These are phyloP conservation scores for Psittacula derbiana DNA, from an alignment of 2,797 vertebrate species.

Conservation along the genomic window DNA sequence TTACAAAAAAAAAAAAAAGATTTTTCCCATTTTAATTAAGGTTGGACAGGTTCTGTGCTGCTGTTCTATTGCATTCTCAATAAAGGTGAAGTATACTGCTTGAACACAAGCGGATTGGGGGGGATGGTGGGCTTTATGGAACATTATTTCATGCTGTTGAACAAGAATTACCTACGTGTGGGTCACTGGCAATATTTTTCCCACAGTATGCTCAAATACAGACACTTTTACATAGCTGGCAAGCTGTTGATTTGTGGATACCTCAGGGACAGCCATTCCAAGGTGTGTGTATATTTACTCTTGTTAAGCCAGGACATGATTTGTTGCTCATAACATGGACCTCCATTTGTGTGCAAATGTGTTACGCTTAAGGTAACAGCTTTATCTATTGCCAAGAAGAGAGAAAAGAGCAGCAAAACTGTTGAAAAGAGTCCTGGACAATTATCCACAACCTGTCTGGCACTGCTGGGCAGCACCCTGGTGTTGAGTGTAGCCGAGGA, in stretches of 20 bases:
- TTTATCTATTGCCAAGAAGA: neutral
- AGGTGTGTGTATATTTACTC: neutral
- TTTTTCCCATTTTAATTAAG: neutral
- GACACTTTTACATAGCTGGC: neutral
- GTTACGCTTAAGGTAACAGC: neutral
- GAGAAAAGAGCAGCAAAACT: neutral
- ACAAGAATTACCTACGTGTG: neutral
- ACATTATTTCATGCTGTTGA: neutral
- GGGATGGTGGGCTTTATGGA: neutral
- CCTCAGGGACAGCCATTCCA: neutral
- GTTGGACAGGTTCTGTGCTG: neutral
- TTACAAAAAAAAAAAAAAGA: neutral
- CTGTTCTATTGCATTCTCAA: neutral
- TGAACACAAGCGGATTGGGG: neutral
- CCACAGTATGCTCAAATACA: neutral
- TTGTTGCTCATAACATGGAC: neutral
- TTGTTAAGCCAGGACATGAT: neutral
- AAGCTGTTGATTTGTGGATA: conserved; percentile 25
- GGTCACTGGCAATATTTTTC: neutral
- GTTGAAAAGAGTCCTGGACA: neutral
- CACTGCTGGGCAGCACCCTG: neutral
- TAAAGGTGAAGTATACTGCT: neutral
- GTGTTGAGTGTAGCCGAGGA: accelerated
- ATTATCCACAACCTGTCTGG: neutral
- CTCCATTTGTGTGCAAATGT: neutral